Conservation (phyloP, 2,888 invertebrate species). For the Teinopalpus imperialis region DNA sequence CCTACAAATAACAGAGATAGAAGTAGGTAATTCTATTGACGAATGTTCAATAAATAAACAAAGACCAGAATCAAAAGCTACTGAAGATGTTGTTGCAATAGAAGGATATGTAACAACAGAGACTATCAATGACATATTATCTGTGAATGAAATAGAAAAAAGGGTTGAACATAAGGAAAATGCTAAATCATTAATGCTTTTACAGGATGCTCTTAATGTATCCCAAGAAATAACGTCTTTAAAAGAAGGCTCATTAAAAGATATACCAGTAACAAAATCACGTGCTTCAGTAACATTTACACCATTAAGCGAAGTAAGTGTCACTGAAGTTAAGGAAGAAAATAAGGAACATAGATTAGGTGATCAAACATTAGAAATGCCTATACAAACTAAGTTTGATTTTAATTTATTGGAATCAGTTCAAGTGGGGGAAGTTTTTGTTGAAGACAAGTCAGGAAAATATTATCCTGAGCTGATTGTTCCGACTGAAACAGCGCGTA, state of each 20-base stretch:
- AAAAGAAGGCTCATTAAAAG: slow-evolving; percentile 82
- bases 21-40: slow-evolving; percentile 47
- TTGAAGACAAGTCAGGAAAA: slow-evolving; percentile 88
- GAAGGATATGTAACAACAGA: slow-evolving; percentile 80
- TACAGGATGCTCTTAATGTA: slow-evolving; percentile 86
- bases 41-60: slow-evolving; percentile 43
- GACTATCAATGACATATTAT: slow-evolving; percentile 70
- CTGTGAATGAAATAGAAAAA: slow-evolving; percentile 63
- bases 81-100: slow-evolving; percentile 48
- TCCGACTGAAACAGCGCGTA: slow-evolving; percentile 88
- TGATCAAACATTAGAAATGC: slow-evolving; percentile 60
- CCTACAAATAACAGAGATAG: slow-evolving; percentile 61
- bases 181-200: slow-evolving; percentile 80
- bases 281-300: slow-evolving; percentile 81
- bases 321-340: slow-evolving; percentile 85
- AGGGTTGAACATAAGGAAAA: slow-evolving; percentile 58
- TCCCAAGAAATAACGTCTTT: slow-evolving; percentile 83
- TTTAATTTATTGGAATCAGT: slow-evolving; percentile 84
- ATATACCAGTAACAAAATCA: slow-evolving; percentile 67
- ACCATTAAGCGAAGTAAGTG: slow-evolving; percentile 83
- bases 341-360: slow-evolving; percentile 82
- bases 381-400: slow-evolving; percentile 82
- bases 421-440: slow-evolving; percentile 85
- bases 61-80: slow-evolving; percentile 43
- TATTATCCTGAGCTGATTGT: slow-evolving; percentile 90